phyloP scores from a whole-genome alignment of 2,797 vertebrate genomes.

The Thamnophis elegans region DNA sequence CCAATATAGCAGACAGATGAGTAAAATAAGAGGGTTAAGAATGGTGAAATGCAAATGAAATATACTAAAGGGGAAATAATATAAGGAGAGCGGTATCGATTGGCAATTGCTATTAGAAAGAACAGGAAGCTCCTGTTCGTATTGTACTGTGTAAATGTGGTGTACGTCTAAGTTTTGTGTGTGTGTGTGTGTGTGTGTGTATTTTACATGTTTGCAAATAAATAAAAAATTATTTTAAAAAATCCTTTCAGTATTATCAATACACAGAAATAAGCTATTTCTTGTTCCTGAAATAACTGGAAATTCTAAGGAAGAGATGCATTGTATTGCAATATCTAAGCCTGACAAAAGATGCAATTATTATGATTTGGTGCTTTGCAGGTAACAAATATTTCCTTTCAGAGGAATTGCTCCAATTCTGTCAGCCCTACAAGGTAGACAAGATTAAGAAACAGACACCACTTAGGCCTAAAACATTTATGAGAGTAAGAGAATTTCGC shows the following conservation, averaged over 20 bases:
- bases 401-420: background rate
- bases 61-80: too few species aligned
- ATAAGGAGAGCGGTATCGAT: too few species aligned
- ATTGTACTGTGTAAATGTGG: too few species aligned
- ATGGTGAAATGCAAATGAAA: too few species aligned
- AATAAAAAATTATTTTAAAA: too few species aligned
- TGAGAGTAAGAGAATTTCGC: background rate
- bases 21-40: too few species aligned
- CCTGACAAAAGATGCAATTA: background rate
- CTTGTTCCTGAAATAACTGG: background rate
- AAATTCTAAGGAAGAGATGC: background rate
- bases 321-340: background rate
- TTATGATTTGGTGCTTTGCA: background rate
- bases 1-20: too few species aligned
- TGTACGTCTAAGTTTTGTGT: too few species aligned
- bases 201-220: too few species aligned
- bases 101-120: too few species aligned
- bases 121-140: too few species aligned
- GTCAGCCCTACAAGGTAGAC: background rate
- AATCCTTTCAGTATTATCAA: background rate
- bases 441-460: background rate
- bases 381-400: background rate
- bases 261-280: background rate
- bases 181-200: too few species aligned
- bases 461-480: background rate